Percentiles rank a stretch among this genome's conserved stretches.
Conservation (phyloP, 2,888 invertebrate genomes). For the Patella depressa region DNA sequence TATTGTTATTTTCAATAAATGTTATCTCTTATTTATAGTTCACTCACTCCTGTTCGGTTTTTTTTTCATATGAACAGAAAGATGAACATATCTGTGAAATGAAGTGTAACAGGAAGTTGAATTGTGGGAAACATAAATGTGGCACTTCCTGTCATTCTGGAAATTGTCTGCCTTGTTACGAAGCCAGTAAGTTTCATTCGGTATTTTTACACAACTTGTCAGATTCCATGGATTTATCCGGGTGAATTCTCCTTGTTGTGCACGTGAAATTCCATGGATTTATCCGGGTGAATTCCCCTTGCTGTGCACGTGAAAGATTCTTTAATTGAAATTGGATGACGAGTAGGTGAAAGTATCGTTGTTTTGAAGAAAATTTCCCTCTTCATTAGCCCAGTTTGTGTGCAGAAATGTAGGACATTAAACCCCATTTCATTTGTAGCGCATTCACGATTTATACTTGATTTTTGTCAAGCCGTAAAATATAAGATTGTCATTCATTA, state of each 20-base stretch:
- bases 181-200: constrained; percentile 77
- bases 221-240: no score
- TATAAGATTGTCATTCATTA: no score
- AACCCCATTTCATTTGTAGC: no score
- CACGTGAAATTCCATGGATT: not conserved
- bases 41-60: no score
- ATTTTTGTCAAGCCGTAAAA: no score
- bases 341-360: no score
- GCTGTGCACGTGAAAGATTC: not conserved
- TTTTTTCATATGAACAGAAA: constrained; percentile 70
- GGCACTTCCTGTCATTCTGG: constrained; percentile 90
- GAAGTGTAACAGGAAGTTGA: constrained; percentile 79
- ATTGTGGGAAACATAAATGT: constrained; percentile 92
- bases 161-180: constrained; percentile 78
- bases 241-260: not conserved
- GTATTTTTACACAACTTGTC: not conserved
- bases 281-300: not conserved
- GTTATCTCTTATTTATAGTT: no score
- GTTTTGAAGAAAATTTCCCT: no score
- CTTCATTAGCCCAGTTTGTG: no score
- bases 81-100: constrained; percentile 86
- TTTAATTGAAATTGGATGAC: not conserved
- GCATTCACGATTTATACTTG: no score
- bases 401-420: no score
- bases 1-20: no score